Base-by-base conservation (phyloP, 2,797 vertebrate species). In the Characodon lateralis region DNA sequence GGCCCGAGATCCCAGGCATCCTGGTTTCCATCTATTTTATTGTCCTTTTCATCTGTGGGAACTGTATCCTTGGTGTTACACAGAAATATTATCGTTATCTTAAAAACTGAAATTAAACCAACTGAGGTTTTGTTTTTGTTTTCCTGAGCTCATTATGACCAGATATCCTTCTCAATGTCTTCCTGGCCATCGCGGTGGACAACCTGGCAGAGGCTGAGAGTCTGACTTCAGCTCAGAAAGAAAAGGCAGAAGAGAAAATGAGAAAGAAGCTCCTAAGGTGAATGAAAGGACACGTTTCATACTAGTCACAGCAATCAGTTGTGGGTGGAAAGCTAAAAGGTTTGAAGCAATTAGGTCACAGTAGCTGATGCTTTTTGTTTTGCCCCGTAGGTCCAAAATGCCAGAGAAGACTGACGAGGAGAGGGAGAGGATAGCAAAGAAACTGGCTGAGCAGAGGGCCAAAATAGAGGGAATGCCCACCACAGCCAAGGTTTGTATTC, bases 161-260 rank as follows among this genome's bases (percentile, higher is more conserved):
- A 99, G 98, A 99, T 51, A 99, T 99, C 93, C 96, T 99, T 58
- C 96, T 99, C 78, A 99, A 99, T 12, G 98, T 99, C 71, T 99
- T 99, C 93, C 93, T 99, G 95, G 98, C 98, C 87, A 99, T 99
- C 0, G 98, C 98, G 0, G 98, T 99, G 0, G 98, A 99, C 93
- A 99, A 99, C 93, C 94, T 99, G 84, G 96, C 97, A 0, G 98
- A 99, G 84, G 98, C 98, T 0, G 97, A 99, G 92, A 99, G 97
- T 88, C 93, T 99, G 83, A 98, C 97, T 0, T 96, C 97, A 1
- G 98, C 97, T 66, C 98, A 99, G 92, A 98, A 97, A 86, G 98
- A 98, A 90, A 98, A 98, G 79, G 97, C 96, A 0, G 97, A 98
- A 78, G 97, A 99, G 84, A 97, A 95, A 81, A 83, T 96, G 55